Percentiles rank a stretch among this genome's conserved stretches.
These are phyloP conservation scores for Zoroaster sp. DNA, from an alignment of 53 echinoderm and acorn worm genomes.

Conservation along the genomic window DNA sequence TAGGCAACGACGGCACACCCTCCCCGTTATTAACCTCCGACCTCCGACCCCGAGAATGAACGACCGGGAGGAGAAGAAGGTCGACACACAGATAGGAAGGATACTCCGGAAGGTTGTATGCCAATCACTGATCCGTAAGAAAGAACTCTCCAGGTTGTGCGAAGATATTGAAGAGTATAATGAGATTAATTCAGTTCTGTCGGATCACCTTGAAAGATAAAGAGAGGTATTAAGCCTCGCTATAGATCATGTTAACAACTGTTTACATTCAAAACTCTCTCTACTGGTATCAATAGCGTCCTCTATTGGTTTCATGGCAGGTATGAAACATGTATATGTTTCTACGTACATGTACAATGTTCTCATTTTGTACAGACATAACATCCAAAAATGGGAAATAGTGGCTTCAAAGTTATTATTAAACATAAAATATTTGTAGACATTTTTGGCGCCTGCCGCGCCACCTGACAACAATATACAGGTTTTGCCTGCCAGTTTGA, in stretches of 20 bases:
- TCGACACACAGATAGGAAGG: conserved; percentile 48
- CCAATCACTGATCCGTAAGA: conserved; percentile 62
- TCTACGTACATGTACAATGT: too few species aligned
- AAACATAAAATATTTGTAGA: too few species aligned
- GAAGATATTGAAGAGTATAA: conserved; percentile 75
- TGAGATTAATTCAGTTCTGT: conserved; percentile 46
- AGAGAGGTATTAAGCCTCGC: not conserved
- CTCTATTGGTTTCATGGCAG: not conserved
- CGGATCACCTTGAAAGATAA: conserved; percentile 1
- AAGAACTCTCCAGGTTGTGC: conserved; percentile 55
- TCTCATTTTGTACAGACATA: too few species aligned
- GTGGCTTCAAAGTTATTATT: too few species aligned
- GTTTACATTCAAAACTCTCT: too few species aligned
- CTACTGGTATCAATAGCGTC: not conserved
- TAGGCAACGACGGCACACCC: conserved; percentile 30
- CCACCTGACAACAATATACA: too few species aligned
- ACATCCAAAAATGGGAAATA: too few species aligned
- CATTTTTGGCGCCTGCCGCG: too few species aligned
- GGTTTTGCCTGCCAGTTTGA: too few species aligned
- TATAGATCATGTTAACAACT: too few species aligned
- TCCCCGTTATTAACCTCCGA: conserved; percentile 68
- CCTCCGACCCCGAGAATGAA: conserved; percentile 69
- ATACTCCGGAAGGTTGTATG: conserved; percentile 60
- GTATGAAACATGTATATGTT: too few species aligned
- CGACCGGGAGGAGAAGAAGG: conserved; percentile 57